A percentile compares a stretch with the other conserved stretches of the same genome.
Conservation (phyloP, 2,888 invertebrate species). For the Nomada flava region DNA sequence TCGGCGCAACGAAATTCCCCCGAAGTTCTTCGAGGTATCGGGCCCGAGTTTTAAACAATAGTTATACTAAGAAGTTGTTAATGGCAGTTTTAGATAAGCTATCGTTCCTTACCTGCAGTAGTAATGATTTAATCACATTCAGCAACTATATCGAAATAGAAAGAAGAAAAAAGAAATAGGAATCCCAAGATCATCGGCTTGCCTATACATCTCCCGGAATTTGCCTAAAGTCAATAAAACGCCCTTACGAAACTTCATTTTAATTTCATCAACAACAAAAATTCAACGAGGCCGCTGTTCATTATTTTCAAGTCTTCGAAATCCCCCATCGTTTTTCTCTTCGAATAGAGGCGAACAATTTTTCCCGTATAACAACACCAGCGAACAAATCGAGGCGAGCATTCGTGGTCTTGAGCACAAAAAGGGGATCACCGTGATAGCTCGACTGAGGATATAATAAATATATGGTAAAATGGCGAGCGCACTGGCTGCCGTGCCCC, state of each 20-base stretch:
- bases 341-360: not conserved
- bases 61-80: constrained; percentile 39
- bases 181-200: too few species aligned
- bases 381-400: not conserved
- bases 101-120: not conserved
- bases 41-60: constrained; percentile 51
- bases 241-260: not conserved
- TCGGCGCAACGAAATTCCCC: constrained; percentile 49
- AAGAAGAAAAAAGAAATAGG: too few species aligned
- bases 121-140: constrained; percentile 7
- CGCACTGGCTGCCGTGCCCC: not conserved
- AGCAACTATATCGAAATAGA: not conserved
- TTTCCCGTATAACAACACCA: too few species aligned
- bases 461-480: constrained; percentile 14
- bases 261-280: too few species aligned
- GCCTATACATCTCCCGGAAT: too few species aligned
- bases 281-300: not conserved
- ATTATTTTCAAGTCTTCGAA: too few species aligned
- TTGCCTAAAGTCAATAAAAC: too few species aligned
- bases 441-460: not conserved
- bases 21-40: constrained; percentile 31
- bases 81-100: constrained; percentile 37
- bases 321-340: not conserved
- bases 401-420: not conserved
- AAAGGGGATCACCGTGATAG: not conserved